Conservation (phyloP, 2,113 vertebrate species). For the Glareola pratincola region DNA sequence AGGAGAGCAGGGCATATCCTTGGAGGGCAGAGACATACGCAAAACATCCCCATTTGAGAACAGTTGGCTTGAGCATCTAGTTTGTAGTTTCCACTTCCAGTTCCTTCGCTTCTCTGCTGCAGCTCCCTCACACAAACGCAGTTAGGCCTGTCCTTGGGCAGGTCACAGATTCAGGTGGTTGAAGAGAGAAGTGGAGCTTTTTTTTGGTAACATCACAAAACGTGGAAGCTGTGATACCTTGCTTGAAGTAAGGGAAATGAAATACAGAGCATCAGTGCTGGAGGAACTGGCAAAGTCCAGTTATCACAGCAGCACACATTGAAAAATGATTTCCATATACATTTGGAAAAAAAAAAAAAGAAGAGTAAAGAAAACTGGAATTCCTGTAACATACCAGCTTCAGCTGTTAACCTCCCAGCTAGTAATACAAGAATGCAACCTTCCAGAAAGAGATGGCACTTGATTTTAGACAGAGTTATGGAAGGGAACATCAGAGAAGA, state of each 20-base stretch:
- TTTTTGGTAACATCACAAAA: not conserved
- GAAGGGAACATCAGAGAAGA: not conserved
- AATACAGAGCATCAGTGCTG: not conserved
- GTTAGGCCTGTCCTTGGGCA: not conserved
- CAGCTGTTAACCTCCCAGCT: not conserved
- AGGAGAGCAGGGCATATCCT: not conserved
- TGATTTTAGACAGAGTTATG: not conserved
- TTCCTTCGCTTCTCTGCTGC: not conserved
- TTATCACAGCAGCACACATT: not conserved
- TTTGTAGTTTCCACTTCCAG: not conserved
- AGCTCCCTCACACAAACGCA: not conserved
- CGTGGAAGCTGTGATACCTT: not conserved
- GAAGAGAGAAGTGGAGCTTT: not conserved
- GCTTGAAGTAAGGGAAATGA: not conserved
- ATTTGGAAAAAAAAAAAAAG: not conserved
- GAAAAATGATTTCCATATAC: slow-evolving; percentile 29
- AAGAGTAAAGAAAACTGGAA: not conserved
- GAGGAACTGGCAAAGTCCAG: not conserved
- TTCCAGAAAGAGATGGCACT: not conserved
- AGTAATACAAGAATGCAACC: not conserved
- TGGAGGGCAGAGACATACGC: not conserved
- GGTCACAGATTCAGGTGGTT: not conserved
- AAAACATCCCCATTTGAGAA: not conserved
- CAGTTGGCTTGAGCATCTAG: not conserved
- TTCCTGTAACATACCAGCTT: not conserved